A percentile compares a stretch with the other conserved stretches of the same genome.
phyloP scores from a whole-genome alignment of 2,113 vertebrate species.

The Gopherus flavomarginatus region DNA sequence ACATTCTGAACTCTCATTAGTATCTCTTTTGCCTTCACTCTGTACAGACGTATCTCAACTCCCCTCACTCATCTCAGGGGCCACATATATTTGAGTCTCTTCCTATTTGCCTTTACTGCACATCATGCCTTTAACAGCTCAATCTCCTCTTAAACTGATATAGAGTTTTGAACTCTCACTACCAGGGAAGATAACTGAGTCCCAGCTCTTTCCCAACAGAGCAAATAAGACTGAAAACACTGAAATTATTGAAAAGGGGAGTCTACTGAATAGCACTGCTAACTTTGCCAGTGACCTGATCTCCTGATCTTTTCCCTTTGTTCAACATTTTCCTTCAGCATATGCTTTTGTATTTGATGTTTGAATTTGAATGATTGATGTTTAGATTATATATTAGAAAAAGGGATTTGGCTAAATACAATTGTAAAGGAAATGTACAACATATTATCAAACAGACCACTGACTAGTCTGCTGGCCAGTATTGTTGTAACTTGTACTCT shows the following conservation, averaged over 20 bases:
- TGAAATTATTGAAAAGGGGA: neutral
- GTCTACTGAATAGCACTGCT: neutral
- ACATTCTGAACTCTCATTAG: neutral
- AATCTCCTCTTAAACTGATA: neutral
- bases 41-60: fast-evolving
- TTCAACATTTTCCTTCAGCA: neutral
- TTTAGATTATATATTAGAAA: neutral
- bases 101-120: neutral
- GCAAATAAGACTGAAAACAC: neutral
- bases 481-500: neutral
- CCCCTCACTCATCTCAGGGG: neutral
- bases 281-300: neutral
- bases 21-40: neutral
- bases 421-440: neutral
- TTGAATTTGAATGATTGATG: neutral
- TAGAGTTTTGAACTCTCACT: neutral
- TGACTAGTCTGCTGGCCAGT: neutral
- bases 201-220: neutral
- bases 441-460: neutral
- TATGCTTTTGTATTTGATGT: neutral
- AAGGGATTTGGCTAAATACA: neutral
- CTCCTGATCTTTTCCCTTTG: neutral
- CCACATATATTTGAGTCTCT: neutral
- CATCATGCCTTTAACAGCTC: neutral
- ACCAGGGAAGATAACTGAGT: neutral